A percentile compares a stretch with the other conserved stretches of the same genome.
Evolutionary conservation across 2,797 vertebrate species (phyloP).

Genomic region (Crossoptilon crossoptilon): DNA sequence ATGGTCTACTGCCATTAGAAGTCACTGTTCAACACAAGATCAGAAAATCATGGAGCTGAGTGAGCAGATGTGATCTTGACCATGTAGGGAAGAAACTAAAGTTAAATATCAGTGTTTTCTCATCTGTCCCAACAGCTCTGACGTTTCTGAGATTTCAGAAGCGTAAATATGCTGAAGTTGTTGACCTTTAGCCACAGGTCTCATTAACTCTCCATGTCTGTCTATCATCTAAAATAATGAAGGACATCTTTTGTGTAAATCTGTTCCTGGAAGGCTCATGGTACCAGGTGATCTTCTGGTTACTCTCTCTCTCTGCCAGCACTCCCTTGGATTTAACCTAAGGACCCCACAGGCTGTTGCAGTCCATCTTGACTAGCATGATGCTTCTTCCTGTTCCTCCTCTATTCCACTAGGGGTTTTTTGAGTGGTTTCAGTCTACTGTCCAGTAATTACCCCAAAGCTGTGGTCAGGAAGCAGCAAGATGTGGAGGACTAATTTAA

Average conservation of each 20-base stretch:
- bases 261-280: not conserved
- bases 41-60: not conserved
- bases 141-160: slow-evolving; percentile 22
- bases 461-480: not conserved
- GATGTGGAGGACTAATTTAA: not conserved
- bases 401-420: not conserved
- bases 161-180: slow-evolving; percentile 8
- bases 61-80: not conserved
- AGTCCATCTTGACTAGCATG: not conserved
- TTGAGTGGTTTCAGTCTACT: not conserved
- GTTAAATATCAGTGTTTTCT: not conserved
- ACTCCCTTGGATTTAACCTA: not conserved
- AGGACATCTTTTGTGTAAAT: not conserved
- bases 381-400: not conserved
- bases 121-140: not conserved
- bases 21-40: not conserved
- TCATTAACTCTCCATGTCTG: not conserved
- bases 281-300: not conserved
- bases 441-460: not conserved
- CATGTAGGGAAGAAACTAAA: not conserved
- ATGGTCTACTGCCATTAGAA: not conserved
- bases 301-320: not conserved
- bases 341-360: not conserved
- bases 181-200: not conserved
- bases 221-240: not conserved